Base-by-base conservation (phyloP, 2,797 vertebrate species). In the Miichthys miiuy region DNA sequence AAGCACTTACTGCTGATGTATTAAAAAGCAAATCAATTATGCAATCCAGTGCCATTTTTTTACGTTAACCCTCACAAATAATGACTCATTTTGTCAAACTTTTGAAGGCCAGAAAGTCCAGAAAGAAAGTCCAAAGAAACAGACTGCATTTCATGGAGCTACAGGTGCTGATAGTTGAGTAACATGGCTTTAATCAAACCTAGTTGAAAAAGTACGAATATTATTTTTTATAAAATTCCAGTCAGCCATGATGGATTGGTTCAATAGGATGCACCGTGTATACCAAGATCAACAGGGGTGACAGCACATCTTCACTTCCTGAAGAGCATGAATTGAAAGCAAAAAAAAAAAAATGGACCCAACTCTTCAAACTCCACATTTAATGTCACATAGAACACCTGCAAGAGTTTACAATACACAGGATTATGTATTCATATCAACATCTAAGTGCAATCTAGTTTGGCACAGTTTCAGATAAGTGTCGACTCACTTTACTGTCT, bases 401-500 rank as follows among this genome's bases (percentile, higher is more conserved):
- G 80, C 34, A 74, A 72, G 27, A 78, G 68, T 76, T 77, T 58
- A 87, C 79, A 88, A 82, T 64, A 87, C 83, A 88, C 79, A 85
- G 57, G 74, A 81, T 83, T 76, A 79, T 74, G 74, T 60, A 73
- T 48, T 67, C 71, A 74, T 73, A 76, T 84, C 41, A 63, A 80
- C 63, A 77, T 84, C 50, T 38, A 92, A 86, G 86, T 92, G 88
- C 83, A 91, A 84, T 72, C 68, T 66, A 86, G 68, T 91, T 91
- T 90, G 85, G 87, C 88, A 93, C 84, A 89, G 87, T 89, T 84
- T 91, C 55, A 79, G 80, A 88, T 71, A 78, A 68, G 79, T 82
- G 74, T 65, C 78, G 41, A 66, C 47, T 82, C 64, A 72, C 67
- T 80, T 73, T 4, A 46, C 69, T 81, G 70, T 79, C 82, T 20